These are phyloP conservation scores for Heterotilapia buettikoferi DNA, from an alignment of 2,113 vertebrate species.

Conservation along the genomic window DNA sequence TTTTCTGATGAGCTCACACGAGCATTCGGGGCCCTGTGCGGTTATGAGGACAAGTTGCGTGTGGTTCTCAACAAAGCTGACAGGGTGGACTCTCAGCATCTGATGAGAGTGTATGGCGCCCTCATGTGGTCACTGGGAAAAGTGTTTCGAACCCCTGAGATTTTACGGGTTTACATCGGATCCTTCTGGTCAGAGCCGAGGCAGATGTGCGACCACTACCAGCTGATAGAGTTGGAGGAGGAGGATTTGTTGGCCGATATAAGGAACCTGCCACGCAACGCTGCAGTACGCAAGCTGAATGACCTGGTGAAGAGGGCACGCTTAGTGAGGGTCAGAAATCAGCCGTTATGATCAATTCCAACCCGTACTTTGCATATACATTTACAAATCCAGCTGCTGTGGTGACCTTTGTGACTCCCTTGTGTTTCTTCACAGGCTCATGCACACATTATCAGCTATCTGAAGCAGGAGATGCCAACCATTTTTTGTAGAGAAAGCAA, in stretches of 20 bases:
- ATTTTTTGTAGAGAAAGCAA: slow-evolving; percentile 85
- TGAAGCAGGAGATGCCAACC: slow-evolving; percentile 86
- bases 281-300: slow-evolving; percentile 83
- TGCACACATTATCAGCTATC: slow-evolving; percentile 82
- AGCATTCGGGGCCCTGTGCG: slow-evolving; percentile 80
- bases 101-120: slow-evolving; percentile 88
- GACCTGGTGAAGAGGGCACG: slow-evolving; percentile 86
- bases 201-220: slow-evolving; percentile 77
- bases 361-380: neutral
- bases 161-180: slow-evolving; percentile 84
- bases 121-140: slow-evolving; percentile 93
- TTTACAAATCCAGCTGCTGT: neutral
- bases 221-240: slow-evolving; percentile 85
- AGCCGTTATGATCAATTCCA: neutral
- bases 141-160: slow-evolving; percentile 84
- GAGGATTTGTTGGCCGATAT: slow-evolving; percentile 85
- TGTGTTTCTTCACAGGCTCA: slow-evolving; percentile 73
- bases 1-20: slow-evolving; percentile 88
- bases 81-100: slow-evolving; percentile 85
- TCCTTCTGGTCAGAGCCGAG: slow-evolving; percentile 89
- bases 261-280: slow-evolving; percentile 82
- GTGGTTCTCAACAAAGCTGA: slow-evolving; percentile 92
- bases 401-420: neutral
- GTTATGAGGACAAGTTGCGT: slow-evolving; percentile 88
- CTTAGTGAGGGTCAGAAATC: slow-evolving; percentile 77